A percentile compares a stretch with the other conserved stretches of the same genome.
Evolutionary conservation across 2,113 vertebrate genomes (phyloP).

Genomic region (Aplodontia rufa): DNA sequence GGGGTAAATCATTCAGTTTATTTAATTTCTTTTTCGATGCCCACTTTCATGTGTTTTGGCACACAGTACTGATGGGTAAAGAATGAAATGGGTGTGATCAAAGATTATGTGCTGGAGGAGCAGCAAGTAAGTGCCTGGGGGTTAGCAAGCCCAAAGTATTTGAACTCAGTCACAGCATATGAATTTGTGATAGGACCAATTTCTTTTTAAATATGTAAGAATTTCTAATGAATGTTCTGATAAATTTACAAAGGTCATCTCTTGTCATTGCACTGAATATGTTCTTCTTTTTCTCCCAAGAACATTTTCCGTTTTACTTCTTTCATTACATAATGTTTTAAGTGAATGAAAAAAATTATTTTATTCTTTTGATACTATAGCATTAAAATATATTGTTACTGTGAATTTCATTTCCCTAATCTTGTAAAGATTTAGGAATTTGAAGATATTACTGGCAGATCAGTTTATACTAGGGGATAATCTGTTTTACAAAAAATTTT

Average conservation of each 20-base stretch:
- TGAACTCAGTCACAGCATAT: not conserved
- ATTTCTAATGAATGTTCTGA: not conserved
- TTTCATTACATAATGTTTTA: not conserved
- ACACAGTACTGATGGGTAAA: not conserved
- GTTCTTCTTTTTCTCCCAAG: not conserved
- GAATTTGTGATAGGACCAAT: not conserved
- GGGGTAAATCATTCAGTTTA: not conserved
- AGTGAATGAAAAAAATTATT: not conserved
- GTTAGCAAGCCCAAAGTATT: not conserved
- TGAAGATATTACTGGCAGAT: not conserved
- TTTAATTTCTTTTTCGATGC: not conserved
- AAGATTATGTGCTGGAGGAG: not conserved
- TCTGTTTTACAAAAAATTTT: not conserved
- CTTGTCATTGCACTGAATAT: not conserved
- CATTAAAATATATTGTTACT: not conserved
- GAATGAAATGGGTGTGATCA: not conserved
- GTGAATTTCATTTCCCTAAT: not conserved
- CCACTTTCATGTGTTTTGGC: not conserved
- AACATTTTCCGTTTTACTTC: not conserved
- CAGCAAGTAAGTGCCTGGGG: not conserved
- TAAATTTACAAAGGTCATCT: not conserved
- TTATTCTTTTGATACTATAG: conserved; percentile 1
- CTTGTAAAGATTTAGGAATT: not conserved
- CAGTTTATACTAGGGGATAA: not conserved
- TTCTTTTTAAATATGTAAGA: not conserved